Evolutionary conservation across 2,113 vertebrate genomes (phyloP).

Genomic region (Corydoras maculifer): DNA sequence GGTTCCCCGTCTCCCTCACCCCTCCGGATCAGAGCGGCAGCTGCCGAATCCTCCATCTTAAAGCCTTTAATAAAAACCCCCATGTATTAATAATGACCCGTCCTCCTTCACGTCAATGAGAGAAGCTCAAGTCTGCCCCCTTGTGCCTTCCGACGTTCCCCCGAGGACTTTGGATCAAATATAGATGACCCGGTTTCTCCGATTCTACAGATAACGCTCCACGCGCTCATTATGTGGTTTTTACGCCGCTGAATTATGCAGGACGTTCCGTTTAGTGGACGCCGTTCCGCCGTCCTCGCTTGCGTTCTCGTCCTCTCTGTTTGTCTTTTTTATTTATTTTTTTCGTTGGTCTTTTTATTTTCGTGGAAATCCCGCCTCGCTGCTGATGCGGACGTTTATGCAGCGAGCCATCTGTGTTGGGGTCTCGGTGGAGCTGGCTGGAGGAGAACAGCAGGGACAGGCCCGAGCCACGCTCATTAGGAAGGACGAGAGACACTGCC

Average conservation of each 20-base stretch:
- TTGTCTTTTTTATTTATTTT: too few species aligned
- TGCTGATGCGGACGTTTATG: conserved; percentile 13
- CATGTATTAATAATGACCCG: too few species aligned
- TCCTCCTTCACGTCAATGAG: conserved; percentile 10
- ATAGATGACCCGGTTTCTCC: conserved; percentile 36
- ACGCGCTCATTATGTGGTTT: conserved; percentile 20
- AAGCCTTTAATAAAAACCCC: too few species aligned
- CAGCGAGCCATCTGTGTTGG: conserved; percentile 27
- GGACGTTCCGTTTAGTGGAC: not conserved
- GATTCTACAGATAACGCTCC: conserved; percentile 24
- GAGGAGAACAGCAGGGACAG: conserved; percentile 30
- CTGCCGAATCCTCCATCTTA: too few species aligned
- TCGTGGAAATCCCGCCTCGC: not conserved
- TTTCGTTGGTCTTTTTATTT: too few species aligned
- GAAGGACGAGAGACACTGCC: conserved; percentile 23
- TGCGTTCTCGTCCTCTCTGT: too few species aligned
- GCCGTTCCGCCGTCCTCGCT: too few species aligned
- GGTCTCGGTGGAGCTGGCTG: conserved; percentile 13
- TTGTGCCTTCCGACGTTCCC: conserved; percentile 58
- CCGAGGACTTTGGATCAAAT: conserved; percentile 41
- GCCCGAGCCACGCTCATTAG: conserved; percentile 33
- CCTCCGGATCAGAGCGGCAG: too few species aligned
- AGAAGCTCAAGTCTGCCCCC: conserved; percentile 68
- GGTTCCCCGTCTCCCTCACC: too few species aligned
- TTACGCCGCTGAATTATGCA: conserved; percentile 30